Base-by-base conservation (phyloP, 2,797 vertebrate species). In the Cephalopachus bancanus region DNA sequence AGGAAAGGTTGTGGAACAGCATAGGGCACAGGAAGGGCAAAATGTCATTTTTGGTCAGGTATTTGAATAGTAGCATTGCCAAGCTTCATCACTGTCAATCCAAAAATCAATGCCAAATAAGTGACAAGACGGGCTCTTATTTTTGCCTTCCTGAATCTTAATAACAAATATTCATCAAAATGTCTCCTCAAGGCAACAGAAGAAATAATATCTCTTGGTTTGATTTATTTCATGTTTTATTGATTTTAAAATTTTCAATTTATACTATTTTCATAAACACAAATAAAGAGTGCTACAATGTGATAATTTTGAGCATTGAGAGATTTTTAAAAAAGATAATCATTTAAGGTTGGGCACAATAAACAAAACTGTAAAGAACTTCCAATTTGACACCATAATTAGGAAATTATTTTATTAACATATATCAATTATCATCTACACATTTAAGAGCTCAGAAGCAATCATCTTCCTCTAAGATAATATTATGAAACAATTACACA, bases 381-480 rank as follows among this genome's bases (percentile, higher is more conserved):
- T 83, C 33, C 24, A 80, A 20, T 62, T 88, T 89, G 89, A 91
- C 7, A 78, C 30, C 71, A 57, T 81, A 91, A 71, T 95, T 91
- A 83, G 49, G 20, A 86, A 89, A 76, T 16, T 67, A n/a, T 84
- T 97, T 97, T 96, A 97, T 96, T 94, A 76, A 87, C 51, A 75
- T 79, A 88, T 53, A 94, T 83, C 33, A 69, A 26, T 28, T 15
- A 89, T 64, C 15, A 64, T 10, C 17, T 88, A 89, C 51, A 97
- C 85, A 94, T 93, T 91, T 90, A 88, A 69, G 16, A 80, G 20
- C 91, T 71, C n/a, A 91, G 10, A 33, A 78, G 1, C 30, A 51
- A 74, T 88, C 7, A 91, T 92, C 24, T 89, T 97, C 86, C 37
- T 94, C 22, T 94, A 75, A 69, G 97, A 79, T 60, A 96, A 96